A percentile compares a stretch with the other conserved stretches of the same genome.
Evolutionary conservation across 2,888 invertebrate genomes (phyloP).

Genomic region (Drosophila birchii): DNA sequence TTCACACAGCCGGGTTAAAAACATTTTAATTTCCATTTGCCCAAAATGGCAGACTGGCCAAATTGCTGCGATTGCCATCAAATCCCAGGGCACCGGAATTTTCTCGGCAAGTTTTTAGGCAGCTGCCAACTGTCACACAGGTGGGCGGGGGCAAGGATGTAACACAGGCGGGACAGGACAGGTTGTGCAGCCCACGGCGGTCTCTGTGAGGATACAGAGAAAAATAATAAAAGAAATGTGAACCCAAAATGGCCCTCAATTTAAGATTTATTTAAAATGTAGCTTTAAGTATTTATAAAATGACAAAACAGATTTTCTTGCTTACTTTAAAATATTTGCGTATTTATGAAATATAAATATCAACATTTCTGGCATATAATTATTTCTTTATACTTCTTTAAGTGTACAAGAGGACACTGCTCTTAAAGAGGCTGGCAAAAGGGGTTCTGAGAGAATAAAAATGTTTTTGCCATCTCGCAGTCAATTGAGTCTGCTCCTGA

Average conservation of each 20-base stretch:
- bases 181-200: slow-evolving; percentile 56
- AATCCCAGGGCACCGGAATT: slow-evolving; percentile 65
- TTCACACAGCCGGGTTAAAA: slow-evolving; percentile 44
- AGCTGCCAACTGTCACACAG: slow-evolving; percentile 76
- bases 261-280: not conserved
- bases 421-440: slow-evolving; percentile 5
- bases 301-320: not conserved
- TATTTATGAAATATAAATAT: not conserved
- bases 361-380: no score
- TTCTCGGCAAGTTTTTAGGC: slow-evolving; percentile 69
- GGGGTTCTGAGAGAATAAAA: slow-evolving; percentile 30
- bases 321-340: no score
- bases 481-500: slow-evolving; percentile 46
- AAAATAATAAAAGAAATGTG: not conserved
- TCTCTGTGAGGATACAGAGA: slow-evolving; percentile 3
- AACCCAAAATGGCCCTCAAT: not conserved
- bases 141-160: slow-evolving; percentile 27
- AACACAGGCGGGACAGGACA: slow-evolving; percentile 27
- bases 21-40: slow-evolving; percentile 73
- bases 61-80: slow-evolving; percentile 70
- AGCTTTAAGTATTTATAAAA: not conserved
- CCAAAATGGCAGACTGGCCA: slow-evolving; percentile 56
- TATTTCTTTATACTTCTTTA: no score
- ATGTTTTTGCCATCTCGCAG: slow-evolving; percentile 44
- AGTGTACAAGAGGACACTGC: slow-evolving; percentile 12